Conservation (phyloP, 1,140 invertebrate genomes). For the Saccostrea cuccullata region DNA sequence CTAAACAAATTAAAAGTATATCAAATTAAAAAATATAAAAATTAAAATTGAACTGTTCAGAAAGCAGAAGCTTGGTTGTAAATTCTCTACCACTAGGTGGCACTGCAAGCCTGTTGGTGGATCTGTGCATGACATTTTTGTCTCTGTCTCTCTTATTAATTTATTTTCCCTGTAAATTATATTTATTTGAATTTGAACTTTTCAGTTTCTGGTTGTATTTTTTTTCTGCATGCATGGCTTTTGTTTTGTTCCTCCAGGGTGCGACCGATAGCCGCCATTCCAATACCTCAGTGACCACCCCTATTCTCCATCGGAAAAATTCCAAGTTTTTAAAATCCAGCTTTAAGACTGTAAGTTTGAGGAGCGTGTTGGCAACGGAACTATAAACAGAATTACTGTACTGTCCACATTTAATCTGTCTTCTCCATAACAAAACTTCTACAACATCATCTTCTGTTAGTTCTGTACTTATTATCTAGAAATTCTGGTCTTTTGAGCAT, state of each 20-base stretch:
- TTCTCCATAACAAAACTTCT: neutral
- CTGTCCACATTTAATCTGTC: neutral
- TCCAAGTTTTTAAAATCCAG: conserved; percentile 74
- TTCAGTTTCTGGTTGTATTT: neutral
- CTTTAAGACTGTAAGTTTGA: conserved; percentile 74
- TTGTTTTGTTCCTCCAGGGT: conserved; percentile 57
- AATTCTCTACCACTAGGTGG: neutral
- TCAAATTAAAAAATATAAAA: too few relatives aligned
- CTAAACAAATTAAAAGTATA: neutral
- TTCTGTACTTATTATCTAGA: too few relatives aligned
- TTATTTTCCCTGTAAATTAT: conserved; percentile 30
- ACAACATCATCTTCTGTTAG: too few relatives aligned
- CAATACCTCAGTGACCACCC: conserved; percentile 66
- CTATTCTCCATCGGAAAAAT: conserved; percentile 75
- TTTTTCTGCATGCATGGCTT: conserved; percentile 50
- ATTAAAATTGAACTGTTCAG: too few relatives aligned
- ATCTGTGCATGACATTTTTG: conserved; percentile 31
- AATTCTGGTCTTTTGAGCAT: too few relatives aligned
- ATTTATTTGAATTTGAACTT: conserved; percentile 29
- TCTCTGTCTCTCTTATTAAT: neutral
- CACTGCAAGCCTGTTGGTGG: neutral
- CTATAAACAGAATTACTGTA: neutral
- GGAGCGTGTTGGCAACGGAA: neutral
- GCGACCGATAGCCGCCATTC: conserved; percentile 60
- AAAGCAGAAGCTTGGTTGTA: conserved; percentile 26